phyloP scores from a whole-genome alignment of 2,797 vertebrate species.

The Masticophis lateralis region DNA sequence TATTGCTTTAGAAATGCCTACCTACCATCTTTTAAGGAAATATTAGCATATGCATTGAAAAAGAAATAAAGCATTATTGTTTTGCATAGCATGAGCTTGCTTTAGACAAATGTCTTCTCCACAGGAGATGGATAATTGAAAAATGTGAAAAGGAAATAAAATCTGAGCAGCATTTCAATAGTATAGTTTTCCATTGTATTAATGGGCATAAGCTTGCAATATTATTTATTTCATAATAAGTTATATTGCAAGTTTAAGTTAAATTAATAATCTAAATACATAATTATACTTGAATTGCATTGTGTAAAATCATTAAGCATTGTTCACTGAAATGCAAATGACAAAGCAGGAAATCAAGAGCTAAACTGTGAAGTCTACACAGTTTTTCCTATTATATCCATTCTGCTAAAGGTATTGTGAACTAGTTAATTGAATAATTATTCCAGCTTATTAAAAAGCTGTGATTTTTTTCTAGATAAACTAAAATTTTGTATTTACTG shows the following conservation, averaged over 20 bases:
- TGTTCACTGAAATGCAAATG: neutral
- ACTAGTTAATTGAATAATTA: neutral
- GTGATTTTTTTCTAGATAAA: neutral
- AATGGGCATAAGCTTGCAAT: neutral
- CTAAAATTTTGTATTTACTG: neutral
- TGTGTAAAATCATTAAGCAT: neutral
- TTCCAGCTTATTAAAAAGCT: neutral
- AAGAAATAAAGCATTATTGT: neutral
- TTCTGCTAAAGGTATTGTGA: neutral
- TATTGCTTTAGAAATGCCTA: neutral
- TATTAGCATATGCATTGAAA: neutral
- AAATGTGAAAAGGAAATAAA: neutral
- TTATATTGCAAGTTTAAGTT: neutral
- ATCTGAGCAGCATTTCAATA: neutral
- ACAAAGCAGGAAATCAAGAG: neutral
- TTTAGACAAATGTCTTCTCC: neutral
- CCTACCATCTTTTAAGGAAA: neutral
- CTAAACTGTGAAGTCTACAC: neutral
- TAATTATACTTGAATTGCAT: neutral
- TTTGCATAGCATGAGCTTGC: neutral
- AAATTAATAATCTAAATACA: neutral
- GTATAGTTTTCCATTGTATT: neutral
- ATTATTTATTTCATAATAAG: neutral
- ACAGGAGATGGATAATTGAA: neutral
- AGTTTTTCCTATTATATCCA: neutral